phyloP scores from a whole-genome alignment of 2,113 vertebrate genomes.

The Nothobranchius furzeri region DNA sequence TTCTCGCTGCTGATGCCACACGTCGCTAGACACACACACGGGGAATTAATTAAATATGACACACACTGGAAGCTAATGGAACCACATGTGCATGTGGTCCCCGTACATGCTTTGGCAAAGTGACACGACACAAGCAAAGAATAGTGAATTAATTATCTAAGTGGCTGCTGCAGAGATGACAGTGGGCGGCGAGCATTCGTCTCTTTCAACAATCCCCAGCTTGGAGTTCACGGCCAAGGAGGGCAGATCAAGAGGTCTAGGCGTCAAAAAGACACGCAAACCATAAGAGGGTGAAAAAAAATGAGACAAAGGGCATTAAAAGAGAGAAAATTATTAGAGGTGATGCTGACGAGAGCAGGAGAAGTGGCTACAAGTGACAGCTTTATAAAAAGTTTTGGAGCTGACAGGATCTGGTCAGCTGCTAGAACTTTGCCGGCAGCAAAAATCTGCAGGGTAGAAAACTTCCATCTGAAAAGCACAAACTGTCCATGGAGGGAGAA shows the following conservation, averaged over 20 bases:
- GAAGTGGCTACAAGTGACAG: slow-evolving; percentile 27
- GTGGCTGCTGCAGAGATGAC: slow-evolving; percentile 67
- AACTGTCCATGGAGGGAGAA: background rate
- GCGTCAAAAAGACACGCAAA: slow-evolving; percentile 53
- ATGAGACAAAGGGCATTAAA: slow-evolving; percentile 34
- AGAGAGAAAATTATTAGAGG: slow-evolving; percentile 27
- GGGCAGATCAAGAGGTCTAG: slow-evolving; percentile 61
- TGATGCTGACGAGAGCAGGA: slow-evolving; percentile 21
- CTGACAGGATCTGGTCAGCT: slow-evolving; percentile 12
- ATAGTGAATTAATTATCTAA: slow-evolving; percentile 76
- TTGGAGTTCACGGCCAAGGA: slow-evolving; percentile 41
- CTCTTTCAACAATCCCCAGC: slow-evolving; percentile 62
- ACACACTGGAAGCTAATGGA: background rate
- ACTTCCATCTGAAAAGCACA: background rate
- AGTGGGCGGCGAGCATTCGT: slow-evolving; percentile 61
- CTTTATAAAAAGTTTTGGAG: slow-evolving; percentile 25
- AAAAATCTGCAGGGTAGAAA: slow-evolving; percentile 25
- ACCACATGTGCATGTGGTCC: slow-evolving; percentile 1
- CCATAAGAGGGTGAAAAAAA: slow-evolving; percentile 32
- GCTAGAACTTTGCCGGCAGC: background rate
- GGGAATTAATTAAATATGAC: background rate
- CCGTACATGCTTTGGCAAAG: slow-evolving; percentile 5
- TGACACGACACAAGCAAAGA: slow-evolving; percentile 41
- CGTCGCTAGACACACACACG: slow-evolving; percentile 2
- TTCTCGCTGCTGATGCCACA: slow-evolving; percentile 33